Evolutionary conservation across 2,113 vertebrate species (phyloP).

Genomic region (Acrocephalus kingi): DNA sequence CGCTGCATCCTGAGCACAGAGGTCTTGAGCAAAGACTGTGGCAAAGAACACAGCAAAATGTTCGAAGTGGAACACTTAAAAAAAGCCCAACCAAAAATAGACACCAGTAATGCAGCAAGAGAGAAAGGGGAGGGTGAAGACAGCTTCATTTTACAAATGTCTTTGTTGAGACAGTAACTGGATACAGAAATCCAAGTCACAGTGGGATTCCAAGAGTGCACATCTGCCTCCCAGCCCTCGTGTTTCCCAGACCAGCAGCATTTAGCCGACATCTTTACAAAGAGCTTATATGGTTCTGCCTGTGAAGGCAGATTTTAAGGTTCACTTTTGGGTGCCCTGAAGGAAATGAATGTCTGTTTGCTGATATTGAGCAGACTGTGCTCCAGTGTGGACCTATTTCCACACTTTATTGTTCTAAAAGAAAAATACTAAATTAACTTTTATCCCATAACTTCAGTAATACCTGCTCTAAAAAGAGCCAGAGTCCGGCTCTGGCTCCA

Average conservation of each 20-base stretch:
- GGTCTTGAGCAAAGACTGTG: background rate
- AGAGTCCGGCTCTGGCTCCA: background rate
- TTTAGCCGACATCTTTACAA: background rate
- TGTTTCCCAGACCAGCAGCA: background rate
- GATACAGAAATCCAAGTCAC: constrained; percentile 50
- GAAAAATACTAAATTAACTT: background rate
- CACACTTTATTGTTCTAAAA: background rate
- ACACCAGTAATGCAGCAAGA: constrained; percentile 36
- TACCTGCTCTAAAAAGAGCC: background rate
- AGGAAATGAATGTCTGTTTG: background rate
- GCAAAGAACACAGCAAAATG: background rate
- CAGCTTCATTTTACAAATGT: constrained; percentile 51
- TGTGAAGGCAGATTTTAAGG: background rate
- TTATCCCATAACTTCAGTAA: background rate
- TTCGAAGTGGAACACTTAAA: constrained; percentile 9
- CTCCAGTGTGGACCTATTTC: background rate
- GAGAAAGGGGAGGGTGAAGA: constrained; percentile 41
- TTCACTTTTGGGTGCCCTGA: background rate
- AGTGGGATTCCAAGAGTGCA: constrained; percentile 32
- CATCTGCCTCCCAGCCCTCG: constrained; percentile 47
- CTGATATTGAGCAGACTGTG: background rate
- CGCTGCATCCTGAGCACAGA: background rate
- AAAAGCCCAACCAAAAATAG: constrained; percentile 41
- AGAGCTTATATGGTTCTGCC: background rate
- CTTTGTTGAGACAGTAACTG: constrained; percentile 64